Evolutionary conservation across 2,888 invertebrate genomes (phyloP), one percentile per base, ranked within the genome.

Genomic region (Coremacera marginata): DNA sequence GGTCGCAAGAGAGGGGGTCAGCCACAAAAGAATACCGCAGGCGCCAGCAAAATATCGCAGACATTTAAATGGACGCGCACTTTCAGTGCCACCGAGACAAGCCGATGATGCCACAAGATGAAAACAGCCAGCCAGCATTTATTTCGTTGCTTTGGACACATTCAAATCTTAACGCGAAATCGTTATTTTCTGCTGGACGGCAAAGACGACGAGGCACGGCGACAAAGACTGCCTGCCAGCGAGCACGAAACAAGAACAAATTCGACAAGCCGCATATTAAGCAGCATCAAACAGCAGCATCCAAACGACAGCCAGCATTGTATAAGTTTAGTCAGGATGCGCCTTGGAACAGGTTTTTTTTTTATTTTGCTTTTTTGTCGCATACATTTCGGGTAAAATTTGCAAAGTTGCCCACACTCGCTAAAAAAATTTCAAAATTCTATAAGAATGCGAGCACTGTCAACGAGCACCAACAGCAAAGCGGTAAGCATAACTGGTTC

Each of bases 91-190:
- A 79, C 78, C 74, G 67, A 67, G 49, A 72, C 27, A 7, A 68
- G 51, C 68, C 19, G 63, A 63, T 68, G 68, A 68, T 49, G 68
- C 68, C 68, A 7, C 19, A 31, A 49, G 72, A 62, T 19, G 60
- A 73, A 62, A 51, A 7, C 63, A 51, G 51, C 34, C 81, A 75
- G 78, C 77, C 73, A 77, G 75, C 34, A 60, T 49, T 55, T 44
- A 44, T 44, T 44, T 44, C 14, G 62, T 52, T 51, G 57, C 72
- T 44, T 60, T 84, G 44, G 51, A 27, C 83, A 84, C 88, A 88
- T 88, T 87, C 87, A 87, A 87, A 87, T 87, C 86, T 88, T 87
- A 87, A 87, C 88, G 85, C 80, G 88, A 88, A 87, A 87, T 87
- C 86, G 80, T 80, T 81, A 81, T 81, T 78, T 80, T 81, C n/a